These are phyloP conservation scores for Isotomurus palustris DNA, from an alignment of 2,888 invertebrate species.

Conservation along the genomic window DNA sequence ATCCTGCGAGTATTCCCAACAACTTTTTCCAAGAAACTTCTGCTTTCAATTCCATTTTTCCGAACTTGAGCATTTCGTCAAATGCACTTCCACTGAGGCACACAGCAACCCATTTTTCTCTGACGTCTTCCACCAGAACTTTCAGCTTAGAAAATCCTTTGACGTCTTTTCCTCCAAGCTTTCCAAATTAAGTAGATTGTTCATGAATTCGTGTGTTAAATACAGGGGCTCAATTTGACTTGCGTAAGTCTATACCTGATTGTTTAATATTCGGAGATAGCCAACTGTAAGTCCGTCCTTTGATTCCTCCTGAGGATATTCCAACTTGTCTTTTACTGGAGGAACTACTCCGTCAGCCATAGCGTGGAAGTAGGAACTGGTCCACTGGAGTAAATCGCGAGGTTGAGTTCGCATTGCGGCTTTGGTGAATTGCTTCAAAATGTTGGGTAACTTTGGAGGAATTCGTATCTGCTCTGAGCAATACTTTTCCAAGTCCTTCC, in stretches of 20 bases:
- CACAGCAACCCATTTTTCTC: constrained; percentile 35
- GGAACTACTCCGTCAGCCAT: constrained; percentile 71
- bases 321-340: constrained; percentile 72
- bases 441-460: constrained; percentile 74
- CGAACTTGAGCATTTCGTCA: constrained; percentile 28
- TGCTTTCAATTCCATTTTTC: constrained; percentile 18
- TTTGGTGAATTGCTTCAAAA: constrained; percentile 81
- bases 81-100: constrained; percentile 36
- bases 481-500: constrained; percentile 65
- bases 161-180: background rate
- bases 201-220: no score
- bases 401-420: constrained; percentile 88
- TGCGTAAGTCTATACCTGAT: constrained; percentile 60
- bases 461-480: constrained; percentile 77
- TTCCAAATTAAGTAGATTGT: no score
- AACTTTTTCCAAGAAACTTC: constrained; percentile 36
- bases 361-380: constrained; percentile 73
- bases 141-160: constrained; percentile 10
- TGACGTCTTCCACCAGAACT: constrained; percentile 22
- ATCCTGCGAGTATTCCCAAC: constrained; percentile 33
- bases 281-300: constrained; percentile 74
- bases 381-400: constrained; percentile 78
- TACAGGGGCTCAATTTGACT: no score
- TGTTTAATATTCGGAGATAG: constrained; percentile 68
- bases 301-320: constrained; percentile 63